A percentile compares a stretch with the other conserved stretches of the same genome.
phyloP scores from a whole-genome alignment of 2,888 invertebrate species.

The Plebejus anna region DNA sequence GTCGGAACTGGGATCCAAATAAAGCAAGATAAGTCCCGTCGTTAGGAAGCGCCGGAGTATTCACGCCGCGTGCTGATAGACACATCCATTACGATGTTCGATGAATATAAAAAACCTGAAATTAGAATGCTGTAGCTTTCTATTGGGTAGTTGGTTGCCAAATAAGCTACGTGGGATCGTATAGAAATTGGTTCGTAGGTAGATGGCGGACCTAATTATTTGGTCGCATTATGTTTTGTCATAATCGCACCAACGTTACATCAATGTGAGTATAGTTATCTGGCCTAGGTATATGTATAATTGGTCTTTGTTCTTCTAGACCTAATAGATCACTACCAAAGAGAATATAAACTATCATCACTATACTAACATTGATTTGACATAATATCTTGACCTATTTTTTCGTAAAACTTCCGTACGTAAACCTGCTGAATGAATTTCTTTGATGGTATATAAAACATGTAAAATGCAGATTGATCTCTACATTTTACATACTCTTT shows the following conservation, averaged over 20 bases:
- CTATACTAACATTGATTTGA: too few relatives aligned
- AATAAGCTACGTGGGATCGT: neutral
- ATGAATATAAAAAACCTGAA: slow-evolving; percentile 24
- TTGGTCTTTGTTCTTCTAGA: neutral
- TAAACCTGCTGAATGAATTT: too few relatives aligned
- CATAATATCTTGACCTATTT: too few relatives aligned
- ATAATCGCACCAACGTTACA: neutral
- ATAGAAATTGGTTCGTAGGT: neutral
- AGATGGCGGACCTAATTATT: neutral
- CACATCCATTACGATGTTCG: slow-evolving; percentile 20
- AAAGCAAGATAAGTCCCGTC: slow-evolving; percentile 43
- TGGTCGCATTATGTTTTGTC: neutral
- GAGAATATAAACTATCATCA: too few relatives aligned
- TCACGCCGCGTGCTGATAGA: slow-evolving; percentile 24
- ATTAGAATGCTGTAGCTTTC: slow-evolving; percentile 10
- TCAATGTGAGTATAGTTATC: neutral
- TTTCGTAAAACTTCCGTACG: too few relatives aligned
- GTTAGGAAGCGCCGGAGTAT: slow-evolving; percentile 28
- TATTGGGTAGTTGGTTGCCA: neutral
- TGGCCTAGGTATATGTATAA: neutral
- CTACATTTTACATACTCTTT: too few relatives aligned
- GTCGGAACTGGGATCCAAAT: slow-evolving; percentile 43
- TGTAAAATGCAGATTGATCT: neutral
- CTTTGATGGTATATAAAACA: neutral
- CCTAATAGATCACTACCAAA: too few relatives aligned